These are phyloP conservation scores for Salmo trutta DNA, from an alignment of 2,797 vertebrate species.

Conservation along the genomic window DNA sequence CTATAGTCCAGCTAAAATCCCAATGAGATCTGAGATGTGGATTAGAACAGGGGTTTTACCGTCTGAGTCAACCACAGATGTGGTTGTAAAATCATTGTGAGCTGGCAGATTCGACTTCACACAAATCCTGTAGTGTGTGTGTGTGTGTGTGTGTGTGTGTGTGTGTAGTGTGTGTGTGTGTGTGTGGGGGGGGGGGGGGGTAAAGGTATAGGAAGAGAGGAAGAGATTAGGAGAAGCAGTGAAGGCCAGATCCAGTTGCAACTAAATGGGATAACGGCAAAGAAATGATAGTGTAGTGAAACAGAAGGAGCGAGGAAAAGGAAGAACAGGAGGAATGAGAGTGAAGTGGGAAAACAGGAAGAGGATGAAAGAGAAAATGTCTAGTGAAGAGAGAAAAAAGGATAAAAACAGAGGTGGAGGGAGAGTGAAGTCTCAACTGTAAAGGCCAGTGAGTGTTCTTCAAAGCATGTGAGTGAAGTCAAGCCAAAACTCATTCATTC, in stretches of 20 bases:
- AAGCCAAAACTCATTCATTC: conserved; percentile 23
- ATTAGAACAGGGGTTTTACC: background rate
- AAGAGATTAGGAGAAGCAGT: no score
- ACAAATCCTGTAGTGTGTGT: no score
- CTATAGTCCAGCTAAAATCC: background rate
- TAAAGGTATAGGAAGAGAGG: no score
- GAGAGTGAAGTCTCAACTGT: conserved; percentile 13
- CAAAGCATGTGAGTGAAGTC: conserved; percentile 28
- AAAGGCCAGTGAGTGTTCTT: conserved; percentile 5
- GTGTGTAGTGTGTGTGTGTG: no score
- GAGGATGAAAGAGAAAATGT: no score
- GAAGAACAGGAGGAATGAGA: no score
- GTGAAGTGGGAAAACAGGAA: no score
- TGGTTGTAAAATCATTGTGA: no score
- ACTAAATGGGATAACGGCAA: background rate
- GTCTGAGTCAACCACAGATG: background rate
- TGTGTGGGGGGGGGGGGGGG: no score
- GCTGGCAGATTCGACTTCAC: no score
- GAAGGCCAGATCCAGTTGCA: background rate
- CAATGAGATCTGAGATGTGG: background rate
- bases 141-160: no score
- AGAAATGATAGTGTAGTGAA: conserved; percentile 28
- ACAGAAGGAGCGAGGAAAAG: no score
- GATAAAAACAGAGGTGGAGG: conserved; percentile 24
- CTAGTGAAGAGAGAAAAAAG: conserved; percentile 30